Conservation (phyloP, 2,888 invertebrate species). For the Cephus pulcher region DNA sequence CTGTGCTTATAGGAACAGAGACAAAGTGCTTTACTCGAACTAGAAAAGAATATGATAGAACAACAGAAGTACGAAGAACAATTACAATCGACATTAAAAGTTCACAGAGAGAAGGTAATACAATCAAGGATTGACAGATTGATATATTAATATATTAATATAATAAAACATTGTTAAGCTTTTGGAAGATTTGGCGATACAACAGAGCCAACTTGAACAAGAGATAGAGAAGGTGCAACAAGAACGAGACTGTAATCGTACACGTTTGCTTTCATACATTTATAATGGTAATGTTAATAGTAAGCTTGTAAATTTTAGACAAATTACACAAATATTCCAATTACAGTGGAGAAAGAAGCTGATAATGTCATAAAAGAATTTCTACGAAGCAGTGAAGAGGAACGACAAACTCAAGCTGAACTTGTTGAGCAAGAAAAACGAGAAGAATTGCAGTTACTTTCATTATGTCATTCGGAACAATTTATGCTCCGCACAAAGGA, state of each 20-base stretch:
- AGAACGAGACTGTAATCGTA: constrained; percentile 70
- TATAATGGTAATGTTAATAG: constrained; percentile 45
- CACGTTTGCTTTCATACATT: constrained; percentile 54
- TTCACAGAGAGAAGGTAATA: constrained; percentile 73
- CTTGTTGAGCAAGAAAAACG: constrained; percentile 75
- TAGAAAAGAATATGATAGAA: constrained; percentile 75
- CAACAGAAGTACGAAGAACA: constrained; percentile 75
- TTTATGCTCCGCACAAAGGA: constrained; percentile 74
- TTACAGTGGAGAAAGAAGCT: constrained; percentile 74
- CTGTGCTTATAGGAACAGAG: constrained; percentile 67
- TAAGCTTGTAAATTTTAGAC: constrained; percentile 8
- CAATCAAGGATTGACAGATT: not conserved
- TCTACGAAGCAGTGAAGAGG: constrained; percentile 72
- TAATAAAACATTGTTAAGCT: constrained; percentile 61
- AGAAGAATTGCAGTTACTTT: constrained; percentile 76
- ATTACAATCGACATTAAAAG: constrained; percentile 73
- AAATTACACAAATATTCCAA: constrained; percentile 7
- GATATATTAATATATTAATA: constrained; percentile 1
- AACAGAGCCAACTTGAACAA: constrained; percentile 75
- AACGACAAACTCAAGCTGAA: constrained; percentile 71
- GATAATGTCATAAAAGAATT: constrained; percentile 77
- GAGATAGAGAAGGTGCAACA: constrained; percentile 78
- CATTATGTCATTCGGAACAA: constrained; percentile 69
- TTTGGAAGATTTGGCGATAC: constrained; percentile 70
- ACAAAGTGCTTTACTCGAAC: constrained; percentile 69